Conservation (phyloP, 2,113 vertebrate genomes). For the Ardeotis arabs region DNA sequence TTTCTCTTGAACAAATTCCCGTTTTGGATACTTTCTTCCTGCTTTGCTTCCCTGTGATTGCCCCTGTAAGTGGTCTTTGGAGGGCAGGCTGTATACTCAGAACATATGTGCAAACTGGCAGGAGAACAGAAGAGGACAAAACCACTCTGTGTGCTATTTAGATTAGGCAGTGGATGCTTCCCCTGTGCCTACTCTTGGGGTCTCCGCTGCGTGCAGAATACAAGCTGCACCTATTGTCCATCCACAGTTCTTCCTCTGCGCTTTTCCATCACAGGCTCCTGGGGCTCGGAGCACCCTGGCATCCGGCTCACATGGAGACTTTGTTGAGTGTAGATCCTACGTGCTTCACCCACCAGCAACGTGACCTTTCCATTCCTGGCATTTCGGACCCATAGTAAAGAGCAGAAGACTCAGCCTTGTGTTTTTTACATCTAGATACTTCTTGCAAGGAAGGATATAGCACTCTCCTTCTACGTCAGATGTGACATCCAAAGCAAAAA, state of each 20-base stretch:
- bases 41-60: conserved; percentile 66
- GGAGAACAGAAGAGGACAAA: conserved; percentile 68
- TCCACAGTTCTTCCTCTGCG: background rate
- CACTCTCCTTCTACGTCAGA: conserved; percentile 35
- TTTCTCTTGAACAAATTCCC: conserved; percentile 63
- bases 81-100: conserved; percentile 62
- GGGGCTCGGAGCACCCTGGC: background rate
- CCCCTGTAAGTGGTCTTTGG: conserved; percentile 67
- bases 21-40: conserved; percentile 66
- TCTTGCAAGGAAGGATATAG: background rate
- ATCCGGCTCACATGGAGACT: background rate
- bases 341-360: background rate
- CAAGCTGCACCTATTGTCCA: conserved; percentile 27
- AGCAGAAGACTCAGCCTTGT: background rate
- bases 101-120: conserved; percentile 68
- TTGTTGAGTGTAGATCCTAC: background rate
- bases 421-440: background rate
- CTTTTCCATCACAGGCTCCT: background rate
- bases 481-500: conserved; percentile 23
- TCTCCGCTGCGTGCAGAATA: background rate
- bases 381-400: background rate
- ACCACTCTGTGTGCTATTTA: conserved; percentile 62
- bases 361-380: background rate
- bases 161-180: conserved; percentile 48
- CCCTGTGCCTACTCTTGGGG: conserved; percentile 27